These are phyloP conservation scores for Jordanella pulchra DNA, from an alignment of 2,797 vertebrate species.

Conservation along the genomic window DNA sequence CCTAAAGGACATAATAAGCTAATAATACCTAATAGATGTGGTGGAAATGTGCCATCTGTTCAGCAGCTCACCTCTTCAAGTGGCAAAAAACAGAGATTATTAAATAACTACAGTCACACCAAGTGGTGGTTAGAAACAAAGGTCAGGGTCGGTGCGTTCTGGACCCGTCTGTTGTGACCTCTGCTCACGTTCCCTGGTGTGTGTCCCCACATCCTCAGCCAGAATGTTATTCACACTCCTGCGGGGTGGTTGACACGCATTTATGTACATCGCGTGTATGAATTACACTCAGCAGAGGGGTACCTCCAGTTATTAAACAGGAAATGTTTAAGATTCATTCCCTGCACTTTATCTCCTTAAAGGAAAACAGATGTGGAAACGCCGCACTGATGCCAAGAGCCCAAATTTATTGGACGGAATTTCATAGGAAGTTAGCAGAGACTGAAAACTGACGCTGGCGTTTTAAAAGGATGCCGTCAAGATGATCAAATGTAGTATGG, in stretches of 20 bases:
- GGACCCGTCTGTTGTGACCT: conserved; percentile 27
- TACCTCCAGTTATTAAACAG: conserved; percentile 24
- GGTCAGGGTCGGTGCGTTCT: conserved; percentile 17
- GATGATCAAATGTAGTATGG: not conserved
- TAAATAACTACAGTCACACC: conserved; percentile 27
- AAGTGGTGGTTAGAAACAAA: conserved; percentile 21
- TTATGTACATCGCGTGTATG: conserved; percentile 38
- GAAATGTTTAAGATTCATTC: conserved; percentile 38
- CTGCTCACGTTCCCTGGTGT: conserved; percentile 9
- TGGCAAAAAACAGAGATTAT: conserved; percentile 15
- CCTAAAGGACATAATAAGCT: conserved; percentile 1
- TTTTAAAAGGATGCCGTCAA: not conserved
- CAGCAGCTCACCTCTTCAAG: conserved; percentile 7
- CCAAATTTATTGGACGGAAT: conserved; percentile 1
- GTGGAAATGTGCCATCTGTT: not conserved
- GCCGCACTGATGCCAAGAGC: conserved; percentile 1
- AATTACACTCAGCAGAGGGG: conserved; percentile 21
- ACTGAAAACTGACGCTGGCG: not conserved
- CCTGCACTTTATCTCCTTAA: conserved; percentile 26
- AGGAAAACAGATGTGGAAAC: conserved; percentile 25
- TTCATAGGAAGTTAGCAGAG: not conserved
- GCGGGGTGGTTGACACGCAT: conserved; percentile 20
- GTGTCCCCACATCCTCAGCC: not conserved
- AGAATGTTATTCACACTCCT: conserved; percentile 22
- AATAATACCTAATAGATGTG: conserved; percentile 7